A percentile compares a stretch with the other conserved stretches of the same genome.
Evolutionary conservation across 2,113 vertebrate genomes (phyloP).

Genomic region (Ceratotherium simum): DNA sequence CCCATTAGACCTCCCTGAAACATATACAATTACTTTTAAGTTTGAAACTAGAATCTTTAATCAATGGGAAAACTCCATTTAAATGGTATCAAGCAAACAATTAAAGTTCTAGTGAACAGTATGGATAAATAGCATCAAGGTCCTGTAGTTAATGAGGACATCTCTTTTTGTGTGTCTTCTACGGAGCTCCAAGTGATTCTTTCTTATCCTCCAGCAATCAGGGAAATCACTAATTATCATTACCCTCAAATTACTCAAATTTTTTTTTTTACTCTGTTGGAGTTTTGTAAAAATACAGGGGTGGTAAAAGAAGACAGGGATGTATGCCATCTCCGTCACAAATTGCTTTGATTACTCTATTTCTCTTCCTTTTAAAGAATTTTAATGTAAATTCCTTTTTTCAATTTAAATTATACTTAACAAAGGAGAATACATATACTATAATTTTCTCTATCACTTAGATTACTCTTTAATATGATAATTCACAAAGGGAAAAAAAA

Average conservation of each 20-base stretch:
- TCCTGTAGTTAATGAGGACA: conserved; percentile 4
- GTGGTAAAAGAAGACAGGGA: background rate
- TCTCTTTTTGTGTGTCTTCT: background rate
- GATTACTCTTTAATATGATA: conserved; percentile 24
- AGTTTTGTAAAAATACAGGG: conserved; percentile 16
- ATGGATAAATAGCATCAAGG: conserved; percentile 49
- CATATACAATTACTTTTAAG: background rate
- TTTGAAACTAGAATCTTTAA: background rate
- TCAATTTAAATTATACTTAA: conserved; percentile 62
- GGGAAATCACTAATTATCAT: background rate
- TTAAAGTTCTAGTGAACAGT: conserved; percentile 66
- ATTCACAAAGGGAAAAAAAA: background rate
- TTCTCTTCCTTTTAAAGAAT: conserved; percentile 44
- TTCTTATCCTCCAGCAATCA: conserved; percentile 12
- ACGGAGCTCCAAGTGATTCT: background rate
- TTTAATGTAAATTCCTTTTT: conserved; percentile 46
- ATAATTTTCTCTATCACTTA: conserved; percentile 41
- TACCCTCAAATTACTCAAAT: background rate
- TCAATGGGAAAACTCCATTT: background rate
- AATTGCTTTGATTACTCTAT: background rate
- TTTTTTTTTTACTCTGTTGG: background rate
- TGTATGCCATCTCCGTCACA: background rate
- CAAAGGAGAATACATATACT: background rate
- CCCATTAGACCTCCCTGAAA: background rate
- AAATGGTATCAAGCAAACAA: conserved; percentile 55